phyloP scores from a whole-genome alignment of 1,140 invertebrate genomes.

The Mya arenaria region DNA sequence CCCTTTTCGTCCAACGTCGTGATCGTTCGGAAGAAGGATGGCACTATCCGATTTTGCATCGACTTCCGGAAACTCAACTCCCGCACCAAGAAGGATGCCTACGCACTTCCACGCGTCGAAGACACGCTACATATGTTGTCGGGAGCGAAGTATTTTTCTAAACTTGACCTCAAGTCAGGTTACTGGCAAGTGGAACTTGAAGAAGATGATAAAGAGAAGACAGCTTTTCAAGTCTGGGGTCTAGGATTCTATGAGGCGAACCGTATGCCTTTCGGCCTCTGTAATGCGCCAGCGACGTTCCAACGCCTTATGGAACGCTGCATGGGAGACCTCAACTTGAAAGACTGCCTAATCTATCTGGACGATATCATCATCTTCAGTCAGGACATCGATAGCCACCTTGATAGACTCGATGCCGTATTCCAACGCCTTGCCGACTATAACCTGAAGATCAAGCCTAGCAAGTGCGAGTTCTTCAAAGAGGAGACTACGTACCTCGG shows the following conservation, averaged over 20 bases:
- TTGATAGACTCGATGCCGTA: background rate
- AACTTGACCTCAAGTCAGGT: slow-evolving; percentile 75
- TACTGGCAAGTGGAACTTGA: slow-evolving; percentile 68
- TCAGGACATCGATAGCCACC: background rate
- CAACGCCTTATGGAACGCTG: slow-evolving; percentile 21
- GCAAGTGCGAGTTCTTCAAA: slow-evolving; percentile 22
- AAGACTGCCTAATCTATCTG: slow-evolving; percentile 24
- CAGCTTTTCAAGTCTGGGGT: slow-evolving; percentile 53
- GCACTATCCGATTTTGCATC: slow-evolving; percentile 81
- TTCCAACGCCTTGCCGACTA: background rate
- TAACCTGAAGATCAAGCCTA: slow-evolving; percentile 13
- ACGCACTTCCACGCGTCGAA: slow-evolving; percentile 62
- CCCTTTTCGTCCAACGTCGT: slow-evolving; percentile 78
- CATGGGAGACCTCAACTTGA: slow-evolving; percentile 5
- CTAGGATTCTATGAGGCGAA: slow-evolving; percentile 8
- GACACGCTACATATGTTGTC: slow-evolving; percentile 47
- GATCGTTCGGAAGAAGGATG: slow-evolving; percentile 82
- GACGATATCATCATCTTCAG: slow-evolving; percentile 29
- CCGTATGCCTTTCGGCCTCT: slow-evolving; percentile 65
- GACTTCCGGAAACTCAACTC: background rate
- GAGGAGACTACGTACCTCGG: background rate
- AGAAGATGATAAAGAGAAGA: slow-evolving; percentile 34
- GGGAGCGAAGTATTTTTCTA: slow-evolving; percentile 1
- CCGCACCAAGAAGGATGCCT: background rate
- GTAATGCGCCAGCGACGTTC: slow-evolving; percentile 10